These are phyloP conservation scores for Lamellibrachia columna DNA, from an alignment of 2,888 invertebrate genomes.

Conservation along the genomic window DNA sequence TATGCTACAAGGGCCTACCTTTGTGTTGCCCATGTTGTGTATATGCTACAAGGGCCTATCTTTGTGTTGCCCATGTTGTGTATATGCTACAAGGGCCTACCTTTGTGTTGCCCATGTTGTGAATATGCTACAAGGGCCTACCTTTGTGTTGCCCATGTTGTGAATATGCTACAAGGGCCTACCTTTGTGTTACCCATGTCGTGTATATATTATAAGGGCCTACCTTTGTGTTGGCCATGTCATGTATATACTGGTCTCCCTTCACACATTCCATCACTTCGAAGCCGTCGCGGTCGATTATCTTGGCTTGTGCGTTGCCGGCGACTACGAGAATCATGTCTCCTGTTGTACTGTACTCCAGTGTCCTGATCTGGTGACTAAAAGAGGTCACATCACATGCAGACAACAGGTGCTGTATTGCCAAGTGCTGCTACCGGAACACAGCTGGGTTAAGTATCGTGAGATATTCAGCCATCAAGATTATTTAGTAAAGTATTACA, in stretches of 20 bases:
- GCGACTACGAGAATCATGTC: conserved; percentile 92
- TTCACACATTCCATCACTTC: conserved; percentile 92
- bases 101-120: too few relatives aligned
- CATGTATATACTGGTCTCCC: conserved; percentile 94
- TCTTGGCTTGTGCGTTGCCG: conserved; percentile 84
- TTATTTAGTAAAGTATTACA: too few relatives aligned
- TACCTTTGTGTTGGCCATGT: conserved; percentile 68
- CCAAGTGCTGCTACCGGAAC: background rate
- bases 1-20: too few relatives aligned
- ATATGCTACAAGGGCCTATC: too few relatives aligned
- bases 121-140: too few relatives aligned
- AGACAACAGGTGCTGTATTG: background rate
- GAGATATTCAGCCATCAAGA: too few relatives aligned
- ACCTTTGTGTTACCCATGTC: background rate
- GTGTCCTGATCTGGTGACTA: conserved; percentile 85
- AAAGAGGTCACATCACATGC: conserved; percentile 35
- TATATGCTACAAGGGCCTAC: too few relatives aligned
- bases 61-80: too few relatives aligned
- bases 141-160: too few relatives aligned
- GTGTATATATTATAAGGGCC: background rate
- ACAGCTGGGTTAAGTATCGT: too few relatives aligned
- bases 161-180: too few relatives aligned
- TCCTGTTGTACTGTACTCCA: conserved; percentile 93
- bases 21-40: too few relatives aligned
- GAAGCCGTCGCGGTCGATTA: conserved; percentile 92